phyloP scores from a whole-genome alignment of 1,140 invertebrate genomes.

The Drosophila leontia region DNA sequence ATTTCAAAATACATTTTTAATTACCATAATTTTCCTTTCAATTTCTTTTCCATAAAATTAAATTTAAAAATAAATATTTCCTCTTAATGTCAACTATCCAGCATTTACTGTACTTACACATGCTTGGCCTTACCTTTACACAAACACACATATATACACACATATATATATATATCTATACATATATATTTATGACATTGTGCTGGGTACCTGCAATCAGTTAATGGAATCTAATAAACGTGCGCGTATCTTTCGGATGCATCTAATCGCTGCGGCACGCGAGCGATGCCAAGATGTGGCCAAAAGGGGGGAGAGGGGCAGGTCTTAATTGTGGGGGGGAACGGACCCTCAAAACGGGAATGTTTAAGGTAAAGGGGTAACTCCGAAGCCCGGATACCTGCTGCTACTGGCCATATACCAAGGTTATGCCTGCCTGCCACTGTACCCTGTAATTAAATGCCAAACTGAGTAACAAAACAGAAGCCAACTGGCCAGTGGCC shows the following conservation, averaged over 20 bases:
- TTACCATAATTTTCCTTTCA: no score
- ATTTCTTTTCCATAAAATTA: no score
- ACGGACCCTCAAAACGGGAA: slow-evolving; percentile 5
- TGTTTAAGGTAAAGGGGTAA: slow-evolving; percentile 3
- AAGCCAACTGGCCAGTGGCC: slow-evolving; percentile 34
- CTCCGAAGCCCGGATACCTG: slow-evolving; percentile 21
- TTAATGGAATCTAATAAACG: slow-evolving; percentile 82
- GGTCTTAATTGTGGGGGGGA: background rate
- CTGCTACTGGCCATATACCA: background rate
- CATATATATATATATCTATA: background rate
- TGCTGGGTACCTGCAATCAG: slow-evolving; percentile 54
- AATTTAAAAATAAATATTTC: no score
- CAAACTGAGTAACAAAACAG: slow-evolving; percentile 58
- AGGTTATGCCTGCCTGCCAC: slow-evolving; percentile 10
- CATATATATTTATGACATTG: slow-evolving; percentile 37
- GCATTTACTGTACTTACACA: slow-evolving; percentile 13
- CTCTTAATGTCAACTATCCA: background rate
- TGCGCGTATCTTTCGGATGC: slow-evolving; percentile 71
- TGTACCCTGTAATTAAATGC: slow-evolving; percentile 71
- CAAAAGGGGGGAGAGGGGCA: background rate
- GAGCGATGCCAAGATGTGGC: slow-evolving; percentile 45
- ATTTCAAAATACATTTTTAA: background rate
- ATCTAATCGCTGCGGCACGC: slow-evolving; percentile 73
- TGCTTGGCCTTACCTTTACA: background rate
- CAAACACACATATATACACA: background rate